Evolutionary conservation across 2,797 vertebrate species (phyloP).

Genomic region (Aselliscus stoliczkanus): DNA sequence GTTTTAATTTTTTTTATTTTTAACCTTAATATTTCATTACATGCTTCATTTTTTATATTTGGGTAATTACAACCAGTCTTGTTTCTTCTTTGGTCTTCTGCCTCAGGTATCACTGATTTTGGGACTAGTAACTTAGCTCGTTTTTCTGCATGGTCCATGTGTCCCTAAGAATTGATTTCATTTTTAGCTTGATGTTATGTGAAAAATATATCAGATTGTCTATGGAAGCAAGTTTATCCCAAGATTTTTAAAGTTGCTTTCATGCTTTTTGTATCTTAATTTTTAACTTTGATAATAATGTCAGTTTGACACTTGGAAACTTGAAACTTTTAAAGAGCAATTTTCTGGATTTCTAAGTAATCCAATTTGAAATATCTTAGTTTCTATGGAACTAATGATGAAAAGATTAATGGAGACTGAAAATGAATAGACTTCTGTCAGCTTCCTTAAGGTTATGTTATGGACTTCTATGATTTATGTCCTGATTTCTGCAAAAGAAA

Average conservation of each 20-base stretch:
- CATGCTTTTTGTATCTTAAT: background rate
- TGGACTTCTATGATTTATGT: background rate
- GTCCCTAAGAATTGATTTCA: slow-evolving; percentile 61
- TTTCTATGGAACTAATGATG: slow-evolving; percentile 29
- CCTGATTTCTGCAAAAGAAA: slow-evolving; percentile 60
- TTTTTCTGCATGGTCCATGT: slow-evolving; percentile 57
- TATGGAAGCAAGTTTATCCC: slow-evolving; percentile 64
- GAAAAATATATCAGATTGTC: slow-evolving; percentile 58
- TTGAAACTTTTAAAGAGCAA: slow-evolving; percentile 2
- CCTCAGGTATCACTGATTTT: slow-evolving; percentile 35
- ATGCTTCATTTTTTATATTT: slow-evolving; percentile 25
- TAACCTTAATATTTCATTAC: slow-evolving; percentile 31
- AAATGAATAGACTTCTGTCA: background rate
- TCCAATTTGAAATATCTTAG: slow-evolving; percentile 18
- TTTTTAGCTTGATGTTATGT: slow-evolving; percentile 70
- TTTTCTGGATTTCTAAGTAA: slow-evolving; percentile 48
- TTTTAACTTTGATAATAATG: slow-evolving; percentile 12
- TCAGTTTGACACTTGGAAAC: background rate
- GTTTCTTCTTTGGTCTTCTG: background rate
- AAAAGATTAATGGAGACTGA: slow-evolving; percentile 16
- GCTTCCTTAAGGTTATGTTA: slow-evolving; percentile 45
- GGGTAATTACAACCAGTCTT: slow-evolving; percentile 41
- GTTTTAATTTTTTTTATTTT: slow-evolving; percentile 26
- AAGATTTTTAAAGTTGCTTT: slow-evolving; percentile 63
- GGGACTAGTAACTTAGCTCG: slow-evolving; percentile 21